phyloP scores from a whole-genome alignment of 2,113 vertebrate genomes.

The Rhineura floridana region DNA sequence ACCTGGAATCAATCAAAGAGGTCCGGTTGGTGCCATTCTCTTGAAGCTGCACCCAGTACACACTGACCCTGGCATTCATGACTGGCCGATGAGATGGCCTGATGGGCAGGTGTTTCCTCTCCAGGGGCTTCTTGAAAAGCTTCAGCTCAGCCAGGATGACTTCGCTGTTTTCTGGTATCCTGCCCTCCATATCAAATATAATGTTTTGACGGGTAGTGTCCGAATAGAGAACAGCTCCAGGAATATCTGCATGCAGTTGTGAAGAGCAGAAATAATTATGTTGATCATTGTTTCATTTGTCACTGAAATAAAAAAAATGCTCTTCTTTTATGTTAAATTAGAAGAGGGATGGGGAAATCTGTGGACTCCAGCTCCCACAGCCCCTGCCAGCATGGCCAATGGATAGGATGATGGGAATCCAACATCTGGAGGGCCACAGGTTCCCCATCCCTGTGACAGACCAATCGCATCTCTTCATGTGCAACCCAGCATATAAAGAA shows the following conservation, averaged over 20 bases:
- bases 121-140: slow-evolving; percentile 86
- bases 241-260: slow-evolving; percentile 74
- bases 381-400: not conserved
- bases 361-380: not conserved
- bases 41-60: slow-evolving; percentile 88
- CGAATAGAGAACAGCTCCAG: slow-evolving; percentile 81
- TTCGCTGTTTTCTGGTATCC: slow-evolving; percentile 89
- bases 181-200: slow-evolving; percentile 88
- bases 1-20: slow-evolving; percentile 92
- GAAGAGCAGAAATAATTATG: not conserved
- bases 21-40: slow-evolving; percentile 86
- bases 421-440: not conserved
- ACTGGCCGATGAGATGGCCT: slow-evolving; percentile 68
- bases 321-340: not conserved
- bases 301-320: not conserved
- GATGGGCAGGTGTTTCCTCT: slow-evolving; percentile 71
- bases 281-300: slow-evolving; percentile 1
- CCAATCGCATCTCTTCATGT: slow-evolving; percentile 10
- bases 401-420: too few relatives aligned
- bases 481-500: not conserved
- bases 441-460: not conserved
- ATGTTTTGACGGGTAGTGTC: slow-evolving; percentile 82
- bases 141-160: slow-evolving; percentile 93
- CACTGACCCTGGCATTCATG: slow-evolving; percentile 85
- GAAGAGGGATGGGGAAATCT: too few relatives aligned